Evolutionary conservation across 2,113 vertebrate species (phyloP), one percentile per base, ranked within the genome.

Genomic region (Nesogale talazaci): DNA sequence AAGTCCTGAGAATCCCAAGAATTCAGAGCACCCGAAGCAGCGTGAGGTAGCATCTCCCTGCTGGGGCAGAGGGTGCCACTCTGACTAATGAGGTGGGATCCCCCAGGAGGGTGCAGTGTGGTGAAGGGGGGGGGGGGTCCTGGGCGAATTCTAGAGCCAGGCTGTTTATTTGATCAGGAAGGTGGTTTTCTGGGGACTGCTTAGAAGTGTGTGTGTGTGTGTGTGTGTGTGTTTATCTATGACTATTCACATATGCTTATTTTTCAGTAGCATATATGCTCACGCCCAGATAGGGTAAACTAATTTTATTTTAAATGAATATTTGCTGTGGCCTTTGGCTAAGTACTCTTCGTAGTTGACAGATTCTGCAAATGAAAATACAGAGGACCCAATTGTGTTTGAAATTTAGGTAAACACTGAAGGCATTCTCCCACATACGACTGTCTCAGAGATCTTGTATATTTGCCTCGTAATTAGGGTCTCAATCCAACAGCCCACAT

Each of bases 1-100:
- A 56, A 46, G 27, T 27, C 27, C 36, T 61, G 57, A 95, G 94
- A 89, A 94, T 94, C 46, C 59, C 40, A 89, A 75, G 95, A 91
- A 93, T 89, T 86, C 10, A 2, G n/a, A 70, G 80, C n/a, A 52
- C 77, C 10, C 15, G 27, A 22, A n/a, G 76, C 38, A 77, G 65
- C 52, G 42, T 46, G 4, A 38, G 29, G 40, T 23, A 17, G 83
- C 29, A 36, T n/a, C 46, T 52, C 46, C 61, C 76, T 34, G 3
- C 29, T 15, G 2, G 42, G 38, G 40, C 40, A 3, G 38, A 74
- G 56, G 7, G 12, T 57, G 46, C 61, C 75, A 3, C 38, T 29
- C 5, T 3, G 77, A 8, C 7, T 3, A 6, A 29, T 63, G 72
- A 52, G 2, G 11, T 38, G 63, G 63, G 29, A 36, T 84, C 2